These are phyloP conservation scores for Lamproptera curius DNA, from an alignment of 2,888 invertebrate genomes.

Conservation along the genomic window DNA sequence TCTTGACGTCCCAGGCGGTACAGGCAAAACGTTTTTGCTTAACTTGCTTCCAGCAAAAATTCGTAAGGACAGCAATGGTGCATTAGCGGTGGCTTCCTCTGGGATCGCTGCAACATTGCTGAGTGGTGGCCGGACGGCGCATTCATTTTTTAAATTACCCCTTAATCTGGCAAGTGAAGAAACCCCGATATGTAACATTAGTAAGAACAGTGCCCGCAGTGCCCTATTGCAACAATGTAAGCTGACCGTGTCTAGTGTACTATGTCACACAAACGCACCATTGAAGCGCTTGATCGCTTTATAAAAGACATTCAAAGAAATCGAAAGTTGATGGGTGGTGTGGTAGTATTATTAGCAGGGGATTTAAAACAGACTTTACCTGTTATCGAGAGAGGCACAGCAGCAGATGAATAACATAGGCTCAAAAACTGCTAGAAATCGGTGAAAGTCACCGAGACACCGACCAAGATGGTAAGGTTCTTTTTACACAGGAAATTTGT, in stretches of 20 bases:
- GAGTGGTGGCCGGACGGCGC: too few species aligned
- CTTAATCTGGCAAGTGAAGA: background rate
- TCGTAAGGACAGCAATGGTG: constrained; percentile 27
- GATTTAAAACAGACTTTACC: constrained; percentile 23
- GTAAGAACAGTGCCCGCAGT: constrained; percentile 26
- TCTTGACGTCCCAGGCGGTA: constrained; percentile 45
- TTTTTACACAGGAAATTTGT: too few species aligned
- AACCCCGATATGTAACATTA: constrained; percentile 19
- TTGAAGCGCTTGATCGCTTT: constrained; percentile 23
- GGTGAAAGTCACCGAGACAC: too few species aligned
- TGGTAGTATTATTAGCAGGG: too few species aligned
- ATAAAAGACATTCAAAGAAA: constrained; percentile 24
- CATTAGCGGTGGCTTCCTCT: too few species aligned
- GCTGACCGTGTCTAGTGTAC: constrained; percentile 30
- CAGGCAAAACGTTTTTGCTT: too few species aligned
- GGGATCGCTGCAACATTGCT: too few species aligned
- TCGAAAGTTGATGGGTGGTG: constrained; percentile 24
- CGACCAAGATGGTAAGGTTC: too few species aligned
- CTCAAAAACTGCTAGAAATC: too few species aligned
- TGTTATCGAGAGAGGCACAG: constrained; percentile 25
- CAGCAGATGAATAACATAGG: constrained; percentile 33
- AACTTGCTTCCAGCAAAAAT: constrained; percentile 31
- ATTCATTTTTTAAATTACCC: constrained; percentile 1
- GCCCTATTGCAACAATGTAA: constrained; percentile 25
- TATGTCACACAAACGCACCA: constrained; percentile 9